Evolutionary conservation across 2,888 invertebrate genomes (phyloP).

Genomic region (Sinhomidia bicolor): DNA sequence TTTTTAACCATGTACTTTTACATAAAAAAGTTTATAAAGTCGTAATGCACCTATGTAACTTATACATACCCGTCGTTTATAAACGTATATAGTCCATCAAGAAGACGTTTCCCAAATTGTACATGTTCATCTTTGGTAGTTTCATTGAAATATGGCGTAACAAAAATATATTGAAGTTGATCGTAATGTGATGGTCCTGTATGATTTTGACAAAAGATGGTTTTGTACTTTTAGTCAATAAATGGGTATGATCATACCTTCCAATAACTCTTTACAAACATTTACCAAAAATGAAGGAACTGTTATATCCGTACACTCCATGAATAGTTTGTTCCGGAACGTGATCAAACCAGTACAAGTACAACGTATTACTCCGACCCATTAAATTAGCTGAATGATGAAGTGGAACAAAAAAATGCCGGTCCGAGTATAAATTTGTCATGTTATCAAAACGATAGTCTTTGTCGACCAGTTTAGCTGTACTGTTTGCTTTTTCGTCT

Average conservation of each 20-base stretch:
- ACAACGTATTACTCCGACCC: conserved; percentile 55
- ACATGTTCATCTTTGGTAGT: conserved; percentile 55
- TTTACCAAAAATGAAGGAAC: conserved; percentile 60
- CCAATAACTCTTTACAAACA: no score
- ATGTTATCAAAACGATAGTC: conserved; percentile 65
- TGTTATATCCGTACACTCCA: conserved; percentile 65
- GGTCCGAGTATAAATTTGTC: conserved; percentile 77
- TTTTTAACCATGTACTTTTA: not conserved
- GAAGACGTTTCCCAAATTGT: conserved; percentile 66
- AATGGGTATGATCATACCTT: no score
- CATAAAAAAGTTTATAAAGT: not conserved
- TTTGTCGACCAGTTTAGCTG: conserved; percentile 61
- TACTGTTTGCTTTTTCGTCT: not conserved
- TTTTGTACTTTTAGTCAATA: no score
- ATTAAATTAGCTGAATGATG: conserved; percentile 74
- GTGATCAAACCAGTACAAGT: conserved; percentile 76
- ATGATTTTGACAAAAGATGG: not conserved
- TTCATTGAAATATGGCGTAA: conserved; percentile 68
- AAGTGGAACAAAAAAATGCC: conserved; percentile 76
- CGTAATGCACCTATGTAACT: not conserved
- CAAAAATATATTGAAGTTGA: conserved; percentile 77
- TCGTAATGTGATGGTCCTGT: conserved; percentile 76
- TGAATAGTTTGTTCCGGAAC: conserved; percentile 64
- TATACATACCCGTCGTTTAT: conserved; percentile 64
- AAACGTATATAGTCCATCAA: conserved; percentile 66